Evolutionary conservation across 2,797 vertebrate species (phyloP), one percentile per base, ranked within the genome.

Genomic region (Alcedo atthis): DNA sequence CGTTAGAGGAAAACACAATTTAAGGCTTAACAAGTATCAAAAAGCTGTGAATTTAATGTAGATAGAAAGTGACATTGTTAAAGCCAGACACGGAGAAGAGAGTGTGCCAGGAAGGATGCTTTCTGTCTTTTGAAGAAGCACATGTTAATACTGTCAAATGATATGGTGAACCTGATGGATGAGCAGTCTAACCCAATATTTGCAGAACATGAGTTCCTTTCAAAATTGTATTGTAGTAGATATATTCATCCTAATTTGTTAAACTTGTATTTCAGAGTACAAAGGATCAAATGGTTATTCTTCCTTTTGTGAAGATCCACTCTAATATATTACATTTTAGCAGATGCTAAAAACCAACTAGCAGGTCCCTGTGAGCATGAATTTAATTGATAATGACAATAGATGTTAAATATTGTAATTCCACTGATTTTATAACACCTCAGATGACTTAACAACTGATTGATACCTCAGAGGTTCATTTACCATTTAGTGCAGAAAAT

Each of bases 301-400:
- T 85, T 87, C 26, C 25, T 83, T 90, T 78, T 76, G 24, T 75
- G 57, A 66, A 59, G 62, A 62, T 32, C 37, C 40, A 28, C 21
- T 73, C 37, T 35, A n/a, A 81, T 63, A 71, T 8, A 66, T 32
- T 69, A 48, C 68, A 73, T 63, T 78, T 59, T 33, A 90, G 43
- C 7, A 2, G 84, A 57, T 54, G 59, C 54, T 90, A 3, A 2
- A 79, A 87, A 67, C 17, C 42, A 70, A 35, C 32, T 82, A 46
- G 45, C 32, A 87, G 51, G 54, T 81, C 32, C 58, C 43, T 54
- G 13, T 77, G 28, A 93, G 45, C 48, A 53, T 73, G 74, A 79
- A 82, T 92, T 55, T 87, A 90, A 77, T 85, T 81, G 55, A 88
- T 78, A 51, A 70, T 68, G 30, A 66, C 45, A 82, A 53, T 22